A percentile compares a stretch with the other conserved stretches of the same genome.
phyloP scores from a whole-genome alignment of 2,113 vertebrate genomes.

The Gymnorhina tibicen region DNA sequence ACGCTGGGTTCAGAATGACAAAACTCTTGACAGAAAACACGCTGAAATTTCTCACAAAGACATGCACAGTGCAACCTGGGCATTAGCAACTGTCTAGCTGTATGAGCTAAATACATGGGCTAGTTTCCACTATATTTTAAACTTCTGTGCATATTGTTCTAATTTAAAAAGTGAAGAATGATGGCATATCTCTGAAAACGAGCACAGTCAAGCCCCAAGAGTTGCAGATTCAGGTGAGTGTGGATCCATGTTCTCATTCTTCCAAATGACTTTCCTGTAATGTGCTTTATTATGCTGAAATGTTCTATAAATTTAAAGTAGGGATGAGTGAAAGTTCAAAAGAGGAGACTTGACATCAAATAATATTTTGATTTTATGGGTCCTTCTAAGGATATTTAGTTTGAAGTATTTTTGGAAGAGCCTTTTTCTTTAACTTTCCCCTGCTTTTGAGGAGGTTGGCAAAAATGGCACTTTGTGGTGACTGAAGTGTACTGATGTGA shows the following conservation, averaged over 20 bases:
- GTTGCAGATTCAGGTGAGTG: background rate
- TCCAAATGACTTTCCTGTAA: background rate
- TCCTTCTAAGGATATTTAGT: background rate
- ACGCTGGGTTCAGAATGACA: background rate
- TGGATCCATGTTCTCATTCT: background rate
- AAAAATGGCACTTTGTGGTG: background rate
- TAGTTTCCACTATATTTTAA: background rate
- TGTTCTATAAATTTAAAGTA: background rate
- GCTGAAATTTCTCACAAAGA: background rate
- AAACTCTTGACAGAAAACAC: background rate
- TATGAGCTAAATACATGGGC: background rate
- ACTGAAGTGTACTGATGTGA: background rate
- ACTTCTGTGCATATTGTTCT: background rate
- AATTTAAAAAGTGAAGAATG: background rate
- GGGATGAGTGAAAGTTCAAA: constrained; percentile 1
- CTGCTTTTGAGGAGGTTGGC: background rate
- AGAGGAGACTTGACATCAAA: background rate
- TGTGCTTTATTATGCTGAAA: background rate
- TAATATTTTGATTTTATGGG: background rate
- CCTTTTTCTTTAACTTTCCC: background rate
- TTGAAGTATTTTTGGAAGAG: background rate
- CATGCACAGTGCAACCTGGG: background rate
- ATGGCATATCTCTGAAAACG: background rate
- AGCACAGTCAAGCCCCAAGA: background rate
- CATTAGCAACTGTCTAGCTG: background rate